Evolutionary conservation across 2,113 vertebrate genomes (phyloP).

Genomic region (Neopipo cinnamomea): DNA sequence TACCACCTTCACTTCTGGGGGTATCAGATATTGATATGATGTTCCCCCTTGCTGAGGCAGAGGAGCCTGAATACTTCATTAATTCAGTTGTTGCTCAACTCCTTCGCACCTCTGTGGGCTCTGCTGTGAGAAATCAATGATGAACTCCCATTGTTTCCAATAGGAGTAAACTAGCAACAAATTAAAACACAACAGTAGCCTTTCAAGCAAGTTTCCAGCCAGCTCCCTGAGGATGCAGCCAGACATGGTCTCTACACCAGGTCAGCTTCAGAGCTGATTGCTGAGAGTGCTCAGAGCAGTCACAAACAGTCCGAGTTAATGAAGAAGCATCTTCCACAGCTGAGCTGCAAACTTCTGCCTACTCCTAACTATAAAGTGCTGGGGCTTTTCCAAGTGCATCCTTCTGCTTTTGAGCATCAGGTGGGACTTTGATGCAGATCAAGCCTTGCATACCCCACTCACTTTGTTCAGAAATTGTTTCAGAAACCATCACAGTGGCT

Average conservation of each 20-base stretch:
- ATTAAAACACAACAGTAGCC: neutral
- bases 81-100: neutral
- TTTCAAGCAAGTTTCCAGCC: conserved; percentile 14
- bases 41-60: neutral
- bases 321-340: conserved; percentile 1
- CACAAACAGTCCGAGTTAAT: conserved; percentile 21
- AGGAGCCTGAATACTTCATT: neutral
- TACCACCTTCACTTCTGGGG: neutral
- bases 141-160: neutral
- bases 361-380: neutral
- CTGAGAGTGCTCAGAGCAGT: neutral
- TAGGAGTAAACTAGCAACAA: neutral
- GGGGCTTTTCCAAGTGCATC: neutral
- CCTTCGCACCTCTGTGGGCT: neutral
- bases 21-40: neutral
- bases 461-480: neutral
- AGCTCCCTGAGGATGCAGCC: conserved; percentile 5
- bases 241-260: neutral
- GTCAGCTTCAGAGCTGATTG: conserved; percentile 22
- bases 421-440: neutral
- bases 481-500: neutral
- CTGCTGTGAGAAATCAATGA: neutral
- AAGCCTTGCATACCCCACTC: neutral
- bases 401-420: neutral
- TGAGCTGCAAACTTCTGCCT: neutral